Base-by-base conservation (phyloP, 2,113 vertebrate genomes). In the Chamaetylas fuelleborni region DNA sequence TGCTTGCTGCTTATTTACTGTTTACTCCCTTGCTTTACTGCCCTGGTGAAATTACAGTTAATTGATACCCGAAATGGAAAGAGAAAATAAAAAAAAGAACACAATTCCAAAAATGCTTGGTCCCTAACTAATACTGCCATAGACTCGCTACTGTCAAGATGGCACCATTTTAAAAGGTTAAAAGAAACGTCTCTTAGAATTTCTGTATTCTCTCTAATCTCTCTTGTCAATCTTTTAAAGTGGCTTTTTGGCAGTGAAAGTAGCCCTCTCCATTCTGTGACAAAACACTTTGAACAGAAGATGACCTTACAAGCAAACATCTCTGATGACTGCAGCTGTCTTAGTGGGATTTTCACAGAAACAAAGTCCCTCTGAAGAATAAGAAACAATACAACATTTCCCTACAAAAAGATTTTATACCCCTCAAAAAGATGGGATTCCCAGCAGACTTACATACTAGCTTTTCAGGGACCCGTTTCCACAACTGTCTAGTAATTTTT, bases 1-100 rank as follows among this genome's bases (percentile, higher is more conserved):
- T 95, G 85, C 66, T 96, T 47, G 33, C 61, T 96, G 95, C 45
- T 97, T 98, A 96, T 98, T 97, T 97, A 97, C 95, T 97, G 90
- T 95, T 96, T 96, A 80, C 88, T 96, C 74, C 86, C 60, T 77
- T 96, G 57, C 74, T 95, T 97, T 97, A 96, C 83, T 88, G 78
- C 74, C 74, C 18, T 93, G 66, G 51, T 95, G 76, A 96, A 97
- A 97, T 69, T 88, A 57, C 74, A 96, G 28, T 91, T 96, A 95
- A 96, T 88, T 95, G 85, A 73, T 81, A 94, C 40, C 62, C 48
- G 29, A 92, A 94, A 97, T 13, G 5, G 56, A 91, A 93, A 90
- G 18, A 74, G 65, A 83, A 84, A 85, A 72, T 11, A 54, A 38
- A 9, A 28, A 60, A 82, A 23, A 4, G 22, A 86, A 53, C 23